phyloP scores from a whole-genome alignment of 2,113 vertebrate species.

The Sinocyclocheilus rhinocerous region DNA sequence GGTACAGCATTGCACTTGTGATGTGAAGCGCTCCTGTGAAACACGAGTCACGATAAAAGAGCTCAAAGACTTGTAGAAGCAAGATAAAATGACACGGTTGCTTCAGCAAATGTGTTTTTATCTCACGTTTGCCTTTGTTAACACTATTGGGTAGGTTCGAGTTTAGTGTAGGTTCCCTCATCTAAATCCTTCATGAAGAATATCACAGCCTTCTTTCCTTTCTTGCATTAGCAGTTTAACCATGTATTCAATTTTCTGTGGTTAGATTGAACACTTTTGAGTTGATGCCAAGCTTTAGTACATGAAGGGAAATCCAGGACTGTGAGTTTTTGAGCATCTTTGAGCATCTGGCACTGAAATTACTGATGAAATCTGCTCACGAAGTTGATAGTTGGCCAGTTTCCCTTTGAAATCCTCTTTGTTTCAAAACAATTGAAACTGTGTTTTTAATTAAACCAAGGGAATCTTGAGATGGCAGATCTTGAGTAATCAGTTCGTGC shows the following conservation, averaged over 20 bases:
- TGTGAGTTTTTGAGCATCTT: not conserved
- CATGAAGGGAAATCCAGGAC: not conserved
- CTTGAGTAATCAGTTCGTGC: not conserved
- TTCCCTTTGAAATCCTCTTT: not conserved
- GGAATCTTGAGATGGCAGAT: not conserved
- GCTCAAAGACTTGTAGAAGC: not conserved
- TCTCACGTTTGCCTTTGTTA: not conserved
- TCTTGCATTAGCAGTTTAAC: not conserved
- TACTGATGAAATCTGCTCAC: not conserved
- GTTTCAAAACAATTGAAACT: not conserved
- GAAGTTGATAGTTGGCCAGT: not conserved
- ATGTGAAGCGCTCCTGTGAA: too few species aligned
- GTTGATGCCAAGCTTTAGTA: not conserved
- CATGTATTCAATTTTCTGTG: not conserved
- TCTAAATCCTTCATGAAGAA: not conserved
- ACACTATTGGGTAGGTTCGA: not conserved
- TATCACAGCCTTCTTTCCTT: not conserved
- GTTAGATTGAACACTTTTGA: not conserved
- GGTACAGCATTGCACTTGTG: too few species aligned
- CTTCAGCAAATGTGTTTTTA: too few species aligned
- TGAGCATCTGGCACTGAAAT: not conserved
- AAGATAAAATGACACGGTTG: too few species aligned
- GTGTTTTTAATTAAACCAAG: not conserved
- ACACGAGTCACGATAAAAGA: not conserved
- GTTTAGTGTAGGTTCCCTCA: not conserved